Evolutionary conservation across 2,797 vertebrate species (phyloP), one percentile per base, ranked within the genome.

Genomic region (Squalus acanthias): DNA sequence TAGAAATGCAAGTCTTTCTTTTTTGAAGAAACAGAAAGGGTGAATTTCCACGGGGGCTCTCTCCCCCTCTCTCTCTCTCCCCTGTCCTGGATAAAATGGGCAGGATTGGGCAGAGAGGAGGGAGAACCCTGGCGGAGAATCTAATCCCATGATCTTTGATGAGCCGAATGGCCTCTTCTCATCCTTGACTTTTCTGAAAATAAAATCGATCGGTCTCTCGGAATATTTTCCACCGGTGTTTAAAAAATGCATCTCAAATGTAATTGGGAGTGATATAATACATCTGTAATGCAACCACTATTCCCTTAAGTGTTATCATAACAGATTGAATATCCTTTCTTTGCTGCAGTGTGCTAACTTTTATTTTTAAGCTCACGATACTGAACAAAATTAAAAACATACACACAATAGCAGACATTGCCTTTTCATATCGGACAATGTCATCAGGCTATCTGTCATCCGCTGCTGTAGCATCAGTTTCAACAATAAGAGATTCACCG

Each of bases 241-340:
- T 65, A 91, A 72, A 91, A n/a, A 69, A 93, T 69, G 63, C 46
- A 69, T 22, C 63, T 3, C 10, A 53, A 95, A 95, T 95, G 94
- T 95, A 57, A 95, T 95, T 95, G 70, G 70, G 46, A 95, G 69
- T 74, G 70, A 72, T 95, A 74, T 65, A 33, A 74, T 74, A 95
- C 89, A 92, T 72, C 46, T 95, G 50, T 53, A 95, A 76, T 57
- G 46, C 24, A 95, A 72, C 94, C 94, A 95, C 46, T 95, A 95
- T 95, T 95, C 94, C 69, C 67, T 95, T 57, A 74, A 95, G 94
- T 72, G 70, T 74, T 53, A 74, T 95, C 46, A 33, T 12, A 95
- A 76, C 29, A 76, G 24, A 95, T 95, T 74, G 94, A 95, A 95
- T 95, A 95, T 57, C 39, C 53, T 72, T 57, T 60, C 70, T 95